A percentile compares a stretch with the other conserved stretches of the same genome.
Conservation (phyloP, 1,140 invertebrate genomes). For the Psilanteris sp. region DNA sequence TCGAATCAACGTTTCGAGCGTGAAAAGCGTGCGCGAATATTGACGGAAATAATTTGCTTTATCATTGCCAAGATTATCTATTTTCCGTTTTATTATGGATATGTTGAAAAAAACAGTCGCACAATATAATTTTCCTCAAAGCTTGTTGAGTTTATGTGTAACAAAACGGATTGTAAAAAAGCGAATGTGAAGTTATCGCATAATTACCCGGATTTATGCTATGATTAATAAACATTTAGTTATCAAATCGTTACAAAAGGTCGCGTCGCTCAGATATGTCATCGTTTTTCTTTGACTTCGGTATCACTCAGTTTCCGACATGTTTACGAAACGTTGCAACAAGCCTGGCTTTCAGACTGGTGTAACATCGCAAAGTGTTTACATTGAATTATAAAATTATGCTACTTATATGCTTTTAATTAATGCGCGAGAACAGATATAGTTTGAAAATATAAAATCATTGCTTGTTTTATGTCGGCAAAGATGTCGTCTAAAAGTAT, state of each 20-base stretch:
- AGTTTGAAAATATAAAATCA: too few species aligned
- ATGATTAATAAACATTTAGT: slow-evolving; percentile 56
- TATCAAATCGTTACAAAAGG: slow-evolving; percentile 58
- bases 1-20: too few species aligned
- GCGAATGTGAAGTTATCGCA: slow-evolving; percentile 29
- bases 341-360: background rate
- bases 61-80: too few species aligned
- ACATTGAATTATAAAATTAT: too few species aligned
- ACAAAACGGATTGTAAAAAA: slow-evolving; percentile 37
- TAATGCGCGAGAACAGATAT: too few species aligned
- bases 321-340: slow-evolving; percentile 42
- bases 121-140: slow-evolving; percentile 24
- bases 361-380: background rate
- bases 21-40: too few species aligned
- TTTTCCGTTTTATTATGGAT: too few species aligned
- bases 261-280: slow-evolving; percentile 46
- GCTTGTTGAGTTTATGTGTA: slow-evolving; percentile 9
- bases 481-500: too few species aligned
- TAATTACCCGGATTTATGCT: slow-evolving; percentile 58
- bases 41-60: too few species aligned
- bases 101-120: too few species aligned
- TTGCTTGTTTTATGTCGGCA: too few species aligned
- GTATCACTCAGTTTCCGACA: slow-evolving; percentile 40
- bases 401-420: too few species aligned
- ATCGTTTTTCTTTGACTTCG: slow-evolving; percentile 40